Percentiles rank a stretch among this genome's conserved stretches.
phyloP scores from a whole-genome alignment of 2,888 invertebrate species.

The Synanthedon myopaeformis region DNA sequence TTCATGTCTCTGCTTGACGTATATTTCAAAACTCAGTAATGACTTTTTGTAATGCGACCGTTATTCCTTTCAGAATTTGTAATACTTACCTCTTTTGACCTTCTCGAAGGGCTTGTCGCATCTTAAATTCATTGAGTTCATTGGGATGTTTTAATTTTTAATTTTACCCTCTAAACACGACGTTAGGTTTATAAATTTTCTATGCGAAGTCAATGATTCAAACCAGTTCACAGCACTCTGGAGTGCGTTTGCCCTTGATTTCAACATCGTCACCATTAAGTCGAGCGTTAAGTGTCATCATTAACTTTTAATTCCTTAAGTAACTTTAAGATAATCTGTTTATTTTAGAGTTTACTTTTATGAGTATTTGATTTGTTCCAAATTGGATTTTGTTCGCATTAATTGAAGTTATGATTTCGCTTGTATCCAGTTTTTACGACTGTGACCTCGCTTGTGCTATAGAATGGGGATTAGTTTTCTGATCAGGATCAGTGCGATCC shows the following conservation, averaged over 20 bases:
- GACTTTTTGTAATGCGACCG: conserved; percentile 13
- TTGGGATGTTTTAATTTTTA: not conserved
- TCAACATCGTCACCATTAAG: not conserved
- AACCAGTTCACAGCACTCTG: not conserved
- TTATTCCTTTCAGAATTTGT: conserved; percentile 7
- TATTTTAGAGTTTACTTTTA: not conserved
- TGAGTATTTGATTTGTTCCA: not conserved
- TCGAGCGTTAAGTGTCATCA: not conserved
- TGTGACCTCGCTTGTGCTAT: not conserved
- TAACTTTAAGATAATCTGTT: not conserved
- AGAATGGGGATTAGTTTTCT: not conserved
- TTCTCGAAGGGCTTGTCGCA: not conserved
- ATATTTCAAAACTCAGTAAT: conserved; percentile 13
- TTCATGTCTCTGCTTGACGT: conserved; percentile 2
- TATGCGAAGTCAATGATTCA: not conserved
- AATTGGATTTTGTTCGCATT: not conserved
- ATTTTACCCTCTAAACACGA: not conserved
- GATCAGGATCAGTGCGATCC: not conserved
- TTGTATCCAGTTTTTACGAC: not conserved
- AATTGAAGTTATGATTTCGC: not conserved
- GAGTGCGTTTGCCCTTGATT: not conserved
- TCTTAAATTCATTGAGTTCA: not conserved
- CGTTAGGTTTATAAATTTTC: not conserved
- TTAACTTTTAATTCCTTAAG: not conserved
- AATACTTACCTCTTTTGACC: conserved; percentile 1